These are phyloP conservation scores for Microcebus lehilahytsara DNA, from an alignment of 2,113 vertebrate genomes.

Conservation along the genomic window DNA sequence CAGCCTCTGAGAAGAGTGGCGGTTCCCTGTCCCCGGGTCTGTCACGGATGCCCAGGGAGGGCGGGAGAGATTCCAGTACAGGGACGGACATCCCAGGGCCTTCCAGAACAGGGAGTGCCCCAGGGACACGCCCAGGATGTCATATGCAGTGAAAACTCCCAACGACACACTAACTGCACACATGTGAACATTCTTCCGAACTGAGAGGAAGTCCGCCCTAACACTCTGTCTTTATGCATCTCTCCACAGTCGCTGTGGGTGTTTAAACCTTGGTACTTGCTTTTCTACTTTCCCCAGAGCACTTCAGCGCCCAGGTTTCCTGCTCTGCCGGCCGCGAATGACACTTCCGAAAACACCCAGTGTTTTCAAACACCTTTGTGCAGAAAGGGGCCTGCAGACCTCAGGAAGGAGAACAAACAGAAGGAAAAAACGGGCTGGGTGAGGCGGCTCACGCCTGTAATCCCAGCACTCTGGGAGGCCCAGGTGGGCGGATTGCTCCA, in stretches of 20 bases:
- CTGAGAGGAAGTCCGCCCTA: background rate
- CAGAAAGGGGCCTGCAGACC: background rate
- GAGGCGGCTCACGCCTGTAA: no score
- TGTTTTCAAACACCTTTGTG: background rate
- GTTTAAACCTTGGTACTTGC: background rate
- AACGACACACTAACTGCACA: accelerated
- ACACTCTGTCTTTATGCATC: background rate
- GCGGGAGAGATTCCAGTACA: background rate
- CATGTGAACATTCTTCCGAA: background rate
- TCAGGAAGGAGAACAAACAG: background rate
- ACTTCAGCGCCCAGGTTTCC: background rate
- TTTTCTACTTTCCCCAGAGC: background rate
- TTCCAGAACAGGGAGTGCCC: accelerated
- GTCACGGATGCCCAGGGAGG: no score
- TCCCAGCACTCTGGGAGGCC: no score
- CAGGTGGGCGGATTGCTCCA: no score
- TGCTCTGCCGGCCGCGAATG: background rate
- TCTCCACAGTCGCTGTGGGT: accelerated
- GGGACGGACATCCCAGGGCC: no score
- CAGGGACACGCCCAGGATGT: accelerated
- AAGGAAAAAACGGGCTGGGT: background rate
- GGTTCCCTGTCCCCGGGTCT: no score
- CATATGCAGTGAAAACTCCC: background rate
- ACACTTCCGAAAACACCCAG: slow-evolving; percentile 10
- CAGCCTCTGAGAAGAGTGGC: background rate